Evolutionary conservation across 2,797 vertebrate genomes (phyloP), one percentile per base, ranked within the genome.

Genomic region (Chaetodon trifasciatus): DNA sequence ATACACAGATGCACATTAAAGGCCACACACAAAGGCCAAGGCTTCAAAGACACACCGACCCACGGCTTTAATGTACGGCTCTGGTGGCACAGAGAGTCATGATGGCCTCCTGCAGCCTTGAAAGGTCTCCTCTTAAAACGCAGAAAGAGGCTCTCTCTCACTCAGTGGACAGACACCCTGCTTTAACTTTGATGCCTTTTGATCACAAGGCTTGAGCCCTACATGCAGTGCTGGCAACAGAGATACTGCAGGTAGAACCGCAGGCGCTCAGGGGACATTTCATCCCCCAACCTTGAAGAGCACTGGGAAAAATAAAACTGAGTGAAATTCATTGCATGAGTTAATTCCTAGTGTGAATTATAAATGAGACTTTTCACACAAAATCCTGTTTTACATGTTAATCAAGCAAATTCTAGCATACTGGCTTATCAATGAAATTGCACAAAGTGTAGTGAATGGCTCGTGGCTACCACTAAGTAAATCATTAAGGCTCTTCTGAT

Each of bases 41-140:
- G 84, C 93, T 95, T 96, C 94, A 96, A 96, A 96, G 93, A 83
- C 58, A 76, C 85, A 87, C 89, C 75, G 88, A 88, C 82, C 68
- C 83, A 72, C 53, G 49, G 82, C 79, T 81, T 83, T 88, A 77
- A 93, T 93, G 87, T 93, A 92, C 57, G 65, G 81, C 81, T 91
- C 92, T 90, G 91, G 83, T 87, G 86, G 84, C 71, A 76, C 74
- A 83, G 85, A 62, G 55, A 74, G 81, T 67, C 86, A 66, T 46
- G 82, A 82, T 73, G 76, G 65, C 86, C 81, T 83, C 86, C 84
- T 78, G 82, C 70, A 74, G 83, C 84, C 79, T 70, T 90, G 71
- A 92, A 93, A 90, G 90, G 81, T 76, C 70, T 79, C 73, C n/a
- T 85, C 82, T 84, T 64, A 70, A 91, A 84, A 79, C 58, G 76